Percentiles rank a stretch among this genome's conserved stretches.
Evolutionary conservation across 1,140 invertebrate genomes (phyloP).

Genomic region (Zaprionus inermis): DNA sequence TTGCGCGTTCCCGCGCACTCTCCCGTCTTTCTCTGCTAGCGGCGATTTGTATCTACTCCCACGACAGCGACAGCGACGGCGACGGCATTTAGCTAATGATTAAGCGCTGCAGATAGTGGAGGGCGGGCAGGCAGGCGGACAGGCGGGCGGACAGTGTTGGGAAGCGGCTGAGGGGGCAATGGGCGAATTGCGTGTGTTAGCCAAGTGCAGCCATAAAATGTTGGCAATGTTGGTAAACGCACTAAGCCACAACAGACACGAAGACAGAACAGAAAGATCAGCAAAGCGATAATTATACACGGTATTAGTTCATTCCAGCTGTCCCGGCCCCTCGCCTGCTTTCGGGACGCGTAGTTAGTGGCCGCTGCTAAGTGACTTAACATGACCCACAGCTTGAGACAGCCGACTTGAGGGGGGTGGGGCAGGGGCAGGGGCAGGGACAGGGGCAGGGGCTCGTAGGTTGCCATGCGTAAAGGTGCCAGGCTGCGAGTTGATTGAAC

Average conservation of each 20-base stretch:
- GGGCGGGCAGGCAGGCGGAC: neutral
- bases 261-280: constrained; percentile 61
- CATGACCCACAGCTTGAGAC: constrained; percentile 59
- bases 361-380: constrained; percentile 61
- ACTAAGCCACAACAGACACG: constrained; percentile 40
- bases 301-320: constrained; percentile 68
- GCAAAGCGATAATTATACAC: constrained; percentile 81
- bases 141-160: constrained; percentile 2
- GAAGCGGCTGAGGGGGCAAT: neutral
- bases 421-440: neutral
- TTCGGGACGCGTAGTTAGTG: constrained; percentile 35
- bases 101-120: constrained; percentile 60
- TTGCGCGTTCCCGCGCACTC: constrained; percentile 35
- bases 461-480: constrained; percentile 79
- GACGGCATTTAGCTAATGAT: constrained; percentile 70
- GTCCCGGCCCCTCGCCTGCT: neutral
- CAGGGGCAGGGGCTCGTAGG: constrained; percentile 30
- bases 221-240: constrained; percentile 58
- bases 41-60: constrained; percentile 64
- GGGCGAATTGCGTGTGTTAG: constrained; percentile 60
- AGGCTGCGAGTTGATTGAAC: constrained; percentile 76
- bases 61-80: constrained; percentile 42
- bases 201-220: constrained; percentile 59
- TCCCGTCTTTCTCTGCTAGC: neutral
- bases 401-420: neutral